Conservation (phyloP, 2,888 invertebrate species). For the Eupsilia transversa region DNA sequence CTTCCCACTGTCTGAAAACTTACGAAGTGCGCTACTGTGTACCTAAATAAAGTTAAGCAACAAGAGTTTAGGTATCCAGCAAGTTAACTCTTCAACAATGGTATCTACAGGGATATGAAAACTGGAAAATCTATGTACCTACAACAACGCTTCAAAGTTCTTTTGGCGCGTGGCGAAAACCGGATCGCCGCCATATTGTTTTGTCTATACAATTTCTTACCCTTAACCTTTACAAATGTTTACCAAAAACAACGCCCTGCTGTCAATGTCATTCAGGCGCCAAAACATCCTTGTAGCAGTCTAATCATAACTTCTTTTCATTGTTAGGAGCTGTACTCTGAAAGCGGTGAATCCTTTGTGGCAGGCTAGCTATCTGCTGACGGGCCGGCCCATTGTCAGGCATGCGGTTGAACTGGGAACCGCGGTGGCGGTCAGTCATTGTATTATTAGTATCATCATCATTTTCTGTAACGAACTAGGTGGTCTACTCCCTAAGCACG, state of each 20-base stretch:
- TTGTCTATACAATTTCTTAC: neutral
- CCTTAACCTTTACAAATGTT: too few species aligned
- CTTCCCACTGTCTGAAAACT: neutral
- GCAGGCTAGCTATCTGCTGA: constrained; percentile 35
- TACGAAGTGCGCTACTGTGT: neutral
- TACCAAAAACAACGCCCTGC: neutral
- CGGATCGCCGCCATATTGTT: neutral
- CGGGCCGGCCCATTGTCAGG: constrained; percentile 32
- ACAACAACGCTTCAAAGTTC: neutral
- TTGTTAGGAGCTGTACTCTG: constrained; percentile 17
- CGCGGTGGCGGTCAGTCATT: constrained; percentile 33
- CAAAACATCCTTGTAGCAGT: neutral
- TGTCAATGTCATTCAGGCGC: neutral
- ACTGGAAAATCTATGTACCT: neutral
- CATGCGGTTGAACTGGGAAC: neutral
- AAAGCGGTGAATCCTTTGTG: constrained; percentile 27
- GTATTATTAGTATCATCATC: neutral
- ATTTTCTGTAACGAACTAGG: neutral
- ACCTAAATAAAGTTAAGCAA: neutral
- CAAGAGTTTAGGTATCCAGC: neutral
- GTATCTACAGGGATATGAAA: neutral
- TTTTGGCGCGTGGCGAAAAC: neutral
- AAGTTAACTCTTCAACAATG: neutral
- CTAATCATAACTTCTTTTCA: neutral
- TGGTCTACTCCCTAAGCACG: too few species aligned